A percentile compares a stretch with the other conserved stretches of the same genome.
Conservation (phyloP, 2,113 vertebrate genomes). For the Ploceus nigricollis region DNA sequence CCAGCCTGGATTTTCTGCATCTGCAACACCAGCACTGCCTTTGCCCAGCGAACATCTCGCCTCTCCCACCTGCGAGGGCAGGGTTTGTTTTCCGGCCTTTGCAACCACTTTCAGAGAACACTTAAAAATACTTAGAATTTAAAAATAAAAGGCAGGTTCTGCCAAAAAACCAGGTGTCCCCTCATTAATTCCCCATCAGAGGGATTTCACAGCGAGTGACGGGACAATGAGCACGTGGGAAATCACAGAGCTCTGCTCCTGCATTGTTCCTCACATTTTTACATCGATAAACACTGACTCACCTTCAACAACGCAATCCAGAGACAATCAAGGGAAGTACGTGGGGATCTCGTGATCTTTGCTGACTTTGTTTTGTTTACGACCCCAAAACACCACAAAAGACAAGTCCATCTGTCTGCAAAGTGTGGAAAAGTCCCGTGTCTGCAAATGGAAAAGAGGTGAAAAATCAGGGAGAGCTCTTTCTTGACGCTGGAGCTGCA, state of each 20-base stretch:
- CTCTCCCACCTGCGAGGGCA: not conserved
- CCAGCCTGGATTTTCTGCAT: not conserved
- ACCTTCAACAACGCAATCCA: constrained; percentile 4
- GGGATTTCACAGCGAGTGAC: not conserved
- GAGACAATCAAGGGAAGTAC: constrained; percentile 53
- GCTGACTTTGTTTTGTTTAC: constrained; percentile 10
- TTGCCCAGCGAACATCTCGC: not conserved
- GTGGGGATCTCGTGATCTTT: not conserved
- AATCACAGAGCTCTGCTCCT: not conserved
- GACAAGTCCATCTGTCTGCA: not conserved
- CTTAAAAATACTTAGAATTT: not conserved
- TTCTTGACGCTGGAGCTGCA: not conserved
- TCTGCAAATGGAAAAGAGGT: not conserved
- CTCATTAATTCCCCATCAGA: not conserved
- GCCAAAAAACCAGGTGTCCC: not conserved
- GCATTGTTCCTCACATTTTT: constrained; percentile 40
- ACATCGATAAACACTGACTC: constrained; percentile 54
- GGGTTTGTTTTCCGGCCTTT: not conserved
- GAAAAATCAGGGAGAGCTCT: not conserved
- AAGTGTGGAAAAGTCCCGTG: too few species aligned
- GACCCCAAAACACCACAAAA: not conserved
- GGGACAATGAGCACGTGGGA: constrained; percentile 26
- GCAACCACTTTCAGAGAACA: not conserved
- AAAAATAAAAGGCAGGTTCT: not conserved
- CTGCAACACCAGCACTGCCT: not conserved